A percentile compares a stretch with the other conserved stretches of the same genome.
Conservation (phyloP, 2,888 invertebrate genomes). For the Petrolisthes manimaculis region DNA sequence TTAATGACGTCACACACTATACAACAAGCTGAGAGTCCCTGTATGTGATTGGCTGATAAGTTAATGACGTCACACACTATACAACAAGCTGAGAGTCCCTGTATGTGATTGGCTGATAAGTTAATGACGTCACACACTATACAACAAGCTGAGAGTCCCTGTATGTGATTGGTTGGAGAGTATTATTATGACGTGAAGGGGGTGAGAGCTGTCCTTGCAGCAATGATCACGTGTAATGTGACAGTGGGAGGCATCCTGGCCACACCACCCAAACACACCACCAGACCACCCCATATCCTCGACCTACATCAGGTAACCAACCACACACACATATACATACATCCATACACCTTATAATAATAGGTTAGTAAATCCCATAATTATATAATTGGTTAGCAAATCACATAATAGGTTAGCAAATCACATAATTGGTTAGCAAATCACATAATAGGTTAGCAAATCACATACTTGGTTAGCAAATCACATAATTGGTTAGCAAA, state of each 20-base stretch:
- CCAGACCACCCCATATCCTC: constrained; percentile 20
- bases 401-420: background rate
- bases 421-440: background rate
- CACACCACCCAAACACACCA: background rate
- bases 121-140: background rate
- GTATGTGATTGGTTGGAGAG: background rate
- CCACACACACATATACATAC: background rate
- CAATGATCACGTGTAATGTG: constrained; percentile 9
- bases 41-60: background rate
- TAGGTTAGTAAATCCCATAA: no score
- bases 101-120: background rate
- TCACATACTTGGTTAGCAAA: no score
- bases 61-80: background rate
- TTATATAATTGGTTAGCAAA: background rate
- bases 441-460: background rate
- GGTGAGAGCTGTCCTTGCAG: background rate
- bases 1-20: background rate
- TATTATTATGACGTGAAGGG: background rate
- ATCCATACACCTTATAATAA: no score
- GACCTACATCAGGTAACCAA: constrained; percentile 28
- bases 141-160: background rate
- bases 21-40: background rate
- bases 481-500: no score
- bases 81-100: background rate
- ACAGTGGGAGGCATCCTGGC: constrained; percentile 3